Percentiles rank a stretch among this genome's conserved stretches.
Conservation (phyloP, 2,888 invertebrate species). For the Drosophila testacea region DNA sequence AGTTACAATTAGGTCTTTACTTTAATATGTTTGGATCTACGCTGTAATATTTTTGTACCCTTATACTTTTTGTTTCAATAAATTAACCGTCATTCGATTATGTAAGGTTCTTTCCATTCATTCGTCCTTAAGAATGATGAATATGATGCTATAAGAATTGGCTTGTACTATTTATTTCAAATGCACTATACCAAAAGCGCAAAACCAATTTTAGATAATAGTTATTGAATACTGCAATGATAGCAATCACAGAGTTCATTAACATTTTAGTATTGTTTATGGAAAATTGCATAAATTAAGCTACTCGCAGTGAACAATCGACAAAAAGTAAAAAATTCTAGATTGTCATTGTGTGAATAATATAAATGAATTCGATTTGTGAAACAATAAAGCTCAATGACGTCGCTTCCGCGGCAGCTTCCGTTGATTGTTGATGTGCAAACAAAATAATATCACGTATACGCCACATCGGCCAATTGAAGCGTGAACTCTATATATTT, state of each 20-base stretch:
- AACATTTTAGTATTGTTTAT: conserved; percentile 43
- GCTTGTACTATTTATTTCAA: conserved; percentile 6
- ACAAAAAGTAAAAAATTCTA: conserved; percentile 8
- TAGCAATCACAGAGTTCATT: conserved; percentile 33
- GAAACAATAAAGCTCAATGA: conserved; percentile 77
- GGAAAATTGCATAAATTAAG: conserved; percentile 60
- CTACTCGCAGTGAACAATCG: conserved; percentile 3
- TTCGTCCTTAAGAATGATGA: too few relatives aligned
- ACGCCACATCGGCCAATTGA: conserved; percentile 42
- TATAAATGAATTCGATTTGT: conserved; percentile 79
- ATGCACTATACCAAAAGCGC: background rate
- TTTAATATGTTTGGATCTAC: background rate
- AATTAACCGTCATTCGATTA: too few relatives aligned
- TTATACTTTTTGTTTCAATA: too few relatives aligned
- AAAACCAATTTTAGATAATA: conserved; percentile 32
- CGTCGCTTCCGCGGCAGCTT: conserved; percentile 33
- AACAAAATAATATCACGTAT: conserved; percentile 75
- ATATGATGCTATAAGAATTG: background rate
- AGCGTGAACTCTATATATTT: conserved; percentile 47
- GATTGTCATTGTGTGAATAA: conserved; percentile 46
- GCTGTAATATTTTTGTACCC: background rate
- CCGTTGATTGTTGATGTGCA: conserved; percentile 52
- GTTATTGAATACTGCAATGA: conserved; percentile 4
- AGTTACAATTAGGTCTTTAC: background rate
- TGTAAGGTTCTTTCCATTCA: too few relatives aligned